phyloP scores from a whole-genome alignment of 92 coral and sea anemone genomes.

The Zoanthus gigantus region DNA sequence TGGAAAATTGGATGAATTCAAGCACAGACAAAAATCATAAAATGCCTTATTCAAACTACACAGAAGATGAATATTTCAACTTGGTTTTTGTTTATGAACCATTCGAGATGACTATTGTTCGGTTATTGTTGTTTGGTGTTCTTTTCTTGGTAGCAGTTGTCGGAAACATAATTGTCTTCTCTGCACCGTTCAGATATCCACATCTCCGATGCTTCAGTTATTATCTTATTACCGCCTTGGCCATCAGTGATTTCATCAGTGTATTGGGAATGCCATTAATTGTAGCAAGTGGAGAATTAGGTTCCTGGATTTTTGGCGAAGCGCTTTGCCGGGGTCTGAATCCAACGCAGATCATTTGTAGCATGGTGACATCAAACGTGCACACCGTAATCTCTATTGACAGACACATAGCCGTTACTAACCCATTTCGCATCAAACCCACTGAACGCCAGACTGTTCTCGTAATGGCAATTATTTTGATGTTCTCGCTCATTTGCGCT shows the following conservation, averaged over 20 bases:
- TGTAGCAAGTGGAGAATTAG: slow-evolving; percentile 58
- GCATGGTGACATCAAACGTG: slow-evolving; percentile 73
- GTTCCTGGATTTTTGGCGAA: slow-evolving; percentile 57
- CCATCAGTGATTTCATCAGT: slow-evolving; percentile 69
- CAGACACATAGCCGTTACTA: slow-evolving; percentile 61
- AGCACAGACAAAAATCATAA: neutral
- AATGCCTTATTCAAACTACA: neutral
- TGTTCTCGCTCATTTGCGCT: slow-evolving; percentile 57
- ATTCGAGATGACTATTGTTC: slow-evolving; percentile 52
- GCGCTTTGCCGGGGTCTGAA: slow-evolving; percentile 65
- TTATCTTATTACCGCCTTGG: slow-evolving; percentile 67
- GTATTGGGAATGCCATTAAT: slow-evolving; percentile 68
- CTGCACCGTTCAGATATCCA: slow-evolving; percentile 63
- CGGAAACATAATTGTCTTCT: slow-evolving; percentile 67
- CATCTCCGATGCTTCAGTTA: slow-evolving; percentile 70
- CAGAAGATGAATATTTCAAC: neutral
- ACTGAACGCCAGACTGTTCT: slow-evolving; percentile 20
- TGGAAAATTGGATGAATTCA: neutral
- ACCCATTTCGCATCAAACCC: slow-evolving; percentile 49
- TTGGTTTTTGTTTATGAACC: slow-evolving; percentile 53
- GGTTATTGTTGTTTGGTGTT: slow-evolving; percentile 61
- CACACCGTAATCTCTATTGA: slow-evolving; percentile 73
- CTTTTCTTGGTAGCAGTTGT: slow-evolving; percentile 65
- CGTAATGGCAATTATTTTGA: slow-evolving; percentile 46
- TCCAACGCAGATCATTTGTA: slow-evolving; percentile 76